Evolutionary conservation across 2,113 vertebrate genomes (phyloP), one percentile per base, ranked within the genome.

Genomic region (Mesoclemmys tuberculata): DNA sequence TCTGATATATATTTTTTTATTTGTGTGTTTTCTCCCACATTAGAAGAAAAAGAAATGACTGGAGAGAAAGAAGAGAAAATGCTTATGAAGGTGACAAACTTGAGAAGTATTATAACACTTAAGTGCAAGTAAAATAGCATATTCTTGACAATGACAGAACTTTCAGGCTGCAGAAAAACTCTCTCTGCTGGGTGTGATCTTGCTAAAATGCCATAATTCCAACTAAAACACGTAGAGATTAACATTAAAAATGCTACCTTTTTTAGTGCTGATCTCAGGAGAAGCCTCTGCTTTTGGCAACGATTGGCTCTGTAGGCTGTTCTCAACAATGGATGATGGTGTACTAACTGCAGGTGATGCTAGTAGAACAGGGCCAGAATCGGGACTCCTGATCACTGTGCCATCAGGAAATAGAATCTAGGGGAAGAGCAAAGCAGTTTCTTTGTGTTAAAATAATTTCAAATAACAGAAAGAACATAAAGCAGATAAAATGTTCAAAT

Each of bases 401-500:
- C 99, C 99, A 87, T 99, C 98, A 85, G 99, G 98, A 98, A 99
- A 99, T 74, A 99, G 98, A 89, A 99, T 93, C 99, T 99, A 88
- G 38, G 90, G 56, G 56, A 91, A 56, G 94, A 52, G 18, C 78
- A 92, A 54, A 49, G 87, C 2, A 64, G 8, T 81, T 10, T 26
- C 31, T 38, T 77, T 3, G n/a, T 61, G 18, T 84, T 93, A 85
- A 88, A 94, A 84, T 79, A 0, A 82, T 51, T 82, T 90, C 31
- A 92, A 83, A 55, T 3, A 68, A 12, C 38, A 77, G 21, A 58
- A 93, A 93, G 7, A 90, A 22, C 8, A 14, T 85, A 24, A 68
- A 1, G 3, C 71, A 93, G 87, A 85, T 80, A 41, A 0, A 2
- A 2, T 1, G 79, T 11, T 82, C 35, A 49, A 41, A 80, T 18